Evolutionary conservation across 2,888 invertebrate genomes (phyloP), one percentile per base, ranked within the genome.

Genomic region (Tolmerus cingulatus): DNA sequence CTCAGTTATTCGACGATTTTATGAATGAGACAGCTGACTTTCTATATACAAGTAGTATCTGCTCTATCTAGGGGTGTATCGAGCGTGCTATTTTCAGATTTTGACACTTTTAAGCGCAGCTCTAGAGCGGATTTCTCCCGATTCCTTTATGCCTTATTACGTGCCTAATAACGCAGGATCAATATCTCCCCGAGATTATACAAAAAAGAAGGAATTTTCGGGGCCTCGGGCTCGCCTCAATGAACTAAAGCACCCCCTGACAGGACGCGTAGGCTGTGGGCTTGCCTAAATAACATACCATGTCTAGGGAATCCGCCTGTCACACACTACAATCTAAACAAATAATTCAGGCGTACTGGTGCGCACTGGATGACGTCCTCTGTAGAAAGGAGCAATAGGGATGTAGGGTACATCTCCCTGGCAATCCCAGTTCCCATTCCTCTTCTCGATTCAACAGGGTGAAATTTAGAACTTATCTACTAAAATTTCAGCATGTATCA

Each of bases 1-100:
- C 55, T 27, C 34, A 55, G 30, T 55, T 84, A 66, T 66, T 37
- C 66, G 40, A 40, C 66, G 23, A 37, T 66, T 74, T 84, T 84
- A 84, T 84, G 84, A 84, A 84, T 84, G 84, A 84, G 84, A 84
- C 84, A 84, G 84, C 84, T 84, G 84, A 84, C 84, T 84, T 46
- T 57, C 23, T 84, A 84, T 84, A 40, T 66, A 66, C 66, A 66
- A 19, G 66, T 84, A 66, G 66, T 84, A 66, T 34, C 84, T 43
- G 74, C 37, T 84, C 23, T 84, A 84, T 84, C 74, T 40, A 66
- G 84, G 40, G 40, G 74, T 74, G 27, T 81, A 84, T 84, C 43
- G 84, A 84, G 84, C 74, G 57, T n/a, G 84, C 66, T 84, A 84
- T 84, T 84, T 84, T 84, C 57, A 66, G 84, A 66, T 66, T 84